phyloP scores from a whole-genome alignment of 2,797 vertebrate species.

The Babyrousa celebensis region DNA sequence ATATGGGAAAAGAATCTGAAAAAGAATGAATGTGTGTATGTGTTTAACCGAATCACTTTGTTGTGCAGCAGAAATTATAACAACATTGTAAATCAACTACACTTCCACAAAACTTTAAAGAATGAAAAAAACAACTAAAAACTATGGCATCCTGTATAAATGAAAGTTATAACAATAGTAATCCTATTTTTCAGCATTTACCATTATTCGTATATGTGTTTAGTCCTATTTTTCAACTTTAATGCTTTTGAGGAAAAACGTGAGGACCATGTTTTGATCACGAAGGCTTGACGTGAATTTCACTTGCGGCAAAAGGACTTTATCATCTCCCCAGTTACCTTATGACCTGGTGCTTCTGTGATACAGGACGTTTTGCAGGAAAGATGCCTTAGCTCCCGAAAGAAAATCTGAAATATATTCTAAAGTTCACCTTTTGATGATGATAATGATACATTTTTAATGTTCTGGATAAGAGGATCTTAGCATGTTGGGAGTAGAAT shows the following conservation, averaged over 20 bases:
- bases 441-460: constrained; percentile 1
- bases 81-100: too few species aligned
- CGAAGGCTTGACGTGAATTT: constrained; percentile 39
- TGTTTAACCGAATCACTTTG: too few species aligned
- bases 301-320: constrained; percentile 17
- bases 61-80: too few species aligned
- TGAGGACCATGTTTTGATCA: neutral
- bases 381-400: constrained; percentile 27
- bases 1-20: too few species aligned
- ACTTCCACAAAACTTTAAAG: too few species aligned
- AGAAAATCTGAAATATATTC: constrained; percentile 9
- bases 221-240: neutral
- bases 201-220: neutral
- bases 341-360: neutral
- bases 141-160: neutral
- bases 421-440: constrained; percentile 8
- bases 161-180: neutral
- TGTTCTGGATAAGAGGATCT: neutral
- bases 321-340: neutral
- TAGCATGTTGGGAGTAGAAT: neutral
- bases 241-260: constrained; percentile 1
- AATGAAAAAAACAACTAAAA: neutral
- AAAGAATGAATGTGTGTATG: too few species aligned
- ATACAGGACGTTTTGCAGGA: neutral
- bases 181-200: neutral